phyloP scores from a whole-genome alignment of 2,113 vertebrate species.

The Panthera uncia region DNA sequence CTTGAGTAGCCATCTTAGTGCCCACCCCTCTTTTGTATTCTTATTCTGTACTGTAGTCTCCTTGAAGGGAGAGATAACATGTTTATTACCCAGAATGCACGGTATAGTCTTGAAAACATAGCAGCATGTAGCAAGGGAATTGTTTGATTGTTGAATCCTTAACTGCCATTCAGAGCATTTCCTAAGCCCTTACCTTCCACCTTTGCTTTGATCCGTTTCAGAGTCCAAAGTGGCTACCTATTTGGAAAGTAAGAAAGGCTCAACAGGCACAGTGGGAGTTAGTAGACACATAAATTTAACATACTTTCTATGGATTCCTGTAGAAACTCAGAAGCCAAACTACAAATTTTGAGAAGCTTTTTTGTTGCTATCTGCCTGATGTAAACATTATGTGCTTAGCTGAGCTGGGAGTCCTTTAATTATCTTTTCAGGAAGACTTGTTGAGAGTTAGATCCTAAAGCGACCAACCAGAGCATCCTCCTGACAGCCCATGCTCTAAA shows the following conservation, averaged over 20 bases:
- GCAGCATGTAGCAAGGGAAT: background rate
- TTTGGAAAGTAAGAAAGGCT: background rate
- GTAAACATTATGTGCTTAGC: background rate
- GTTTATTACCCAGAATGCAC: background rate
- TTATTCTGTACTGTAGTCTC: background rate
- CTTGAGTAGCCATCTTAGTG: background rate
- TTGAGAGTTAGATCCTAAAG: slow-evolving; percentile 42
- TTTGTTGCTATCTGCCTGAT: background rate
- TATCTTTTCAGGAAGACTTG: slow-evolving; percentile 61
- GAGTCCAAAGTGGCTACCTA: background rate
- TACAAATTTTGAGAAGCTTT: background rate
- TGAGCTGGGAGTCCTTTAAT: slow-evolving; percentile 50
- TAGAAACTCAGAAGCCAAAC: background rate
- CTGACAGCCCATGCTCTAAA: slow-evolving; percentile 29
- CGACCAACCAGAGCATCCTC: background rate
- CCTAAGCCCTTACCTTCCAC: background rate
- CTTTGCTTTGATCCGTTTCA: background rate
- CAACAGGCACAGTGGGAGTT: background rate
- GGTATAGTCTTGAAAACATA: background rate
- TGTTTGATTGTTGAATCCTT: background rate
- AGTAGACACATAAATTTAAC: background rate
- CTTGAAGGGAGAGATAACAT: background rate
- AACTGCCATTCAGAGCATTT: background rate
- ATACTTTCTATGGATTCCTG: background rate
- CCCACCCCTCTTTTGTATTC: background rate